These are phyloP conservation scores for Orientallactaga bullata DNA, from an alignment of 2,113 vertebrate genomes.

Conservation along the genomic window DNA sequence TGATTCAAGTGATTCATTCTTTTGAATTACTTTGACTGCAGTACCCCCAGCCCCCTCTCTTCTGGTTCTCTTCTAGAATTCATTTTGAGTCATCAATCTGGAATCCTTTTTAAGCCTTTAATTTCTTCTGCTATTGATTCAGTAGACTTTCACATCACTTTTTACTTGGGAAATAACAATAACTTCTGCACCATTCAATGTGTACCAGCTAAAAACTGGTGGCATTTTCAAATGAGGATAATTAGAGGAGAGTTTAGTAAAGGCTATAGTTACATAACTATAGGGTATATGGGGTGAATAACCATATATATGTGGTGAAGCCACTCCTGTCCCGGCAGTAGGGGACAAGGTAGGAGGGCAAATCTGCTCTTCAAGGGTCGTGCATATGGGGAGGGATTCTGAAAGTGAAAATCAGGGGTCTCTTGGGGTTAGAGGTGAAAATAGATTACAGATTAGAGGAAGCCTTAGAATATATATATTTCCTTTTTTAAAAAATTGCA, in stretches of 20 bases:
- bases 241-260: slow-evolving; percentile 44
- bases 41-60: background rate
- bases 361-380: no score
- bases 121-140: background rate
- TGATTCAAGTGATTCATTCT: no score
- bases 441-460: background rate
- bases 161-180: background rate
- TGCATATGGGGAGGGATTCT: fast-evolving
- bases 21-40: no score
- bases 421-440: fast-evolving
- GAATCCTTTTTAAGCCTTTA: background rate
- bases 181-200: background rate
- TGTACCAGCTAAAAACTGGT: slow-evolving; percentile 39
- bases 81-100: background rate
- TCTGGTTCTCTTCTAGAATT: background rate
- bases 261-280: background rate
- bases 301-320: background rate
- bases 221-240: slow-evolving; percentile 34
- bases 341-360: background rate
- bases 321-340: fast-evolving
- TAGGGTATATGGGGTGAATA: background rate
- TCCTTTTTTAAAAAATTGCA: background rate
- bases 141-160: background rate
- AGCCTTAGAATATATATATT: background rate
- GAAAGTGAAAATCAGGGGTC: background rate